Evolutionary conservation across 1,140 invertebrate genomes (phyloP), one percentile per base, ranked within the genome.

Genomic region (Agrypnia vestita): DNA sequence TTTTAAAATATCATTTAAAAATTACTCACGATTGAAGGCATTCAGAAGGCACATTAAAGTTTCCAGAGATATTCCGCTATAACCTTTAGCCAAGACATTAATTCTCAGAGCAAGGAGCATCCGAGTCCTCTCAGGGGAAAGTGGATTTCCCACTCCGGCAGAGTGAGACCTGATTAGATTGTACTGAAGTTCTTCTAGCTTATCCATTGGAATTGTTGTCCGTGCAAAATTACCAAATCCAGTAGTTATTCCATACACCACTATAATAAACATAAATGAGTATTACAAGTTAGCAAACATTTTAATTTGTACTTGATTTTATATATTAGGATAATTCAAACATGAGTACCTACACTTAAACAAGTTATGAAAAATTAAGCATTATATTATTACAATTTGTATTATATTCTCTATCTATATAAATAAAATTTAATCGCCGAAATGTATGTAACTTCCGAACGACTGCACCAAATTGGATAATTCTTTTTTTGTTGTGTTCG

Each of bases 241-340:
- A n/a, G 94, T 95, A 6, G 93, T 95, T 47, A 95, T 92, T 17
- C 94, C 94, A 86, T 95, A 95, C 7, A 93, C 93, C 78, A 93
- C 92, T 92, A 84, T 84, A 88, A 84, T 79, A n/a, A n/a, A n/a
- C n/a, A n/a, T n/a, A n/a, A n/a, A n/a, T n/a, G n/a, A n/a, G n/a
- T n/a, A n/a, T n/a, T n/a, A n/a, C n/a, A 76, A 67, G 6, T 35
- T 3, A 3, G 25, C 25, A 35, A 35, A 35, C 25, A 3, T 35
- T 35, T 35, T 3, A 35, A 35, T 35, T 3, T 6, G 6, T 35
- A 35, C 1, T 3, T 35, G 25, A 35, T 35, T 35, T 35, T 35
- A 35, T 35, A 35, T 35, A 35, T 35, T 35, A 6, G 25, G 25
- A 35, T 3, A 35, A 3, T 35, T 35, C 25, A 35, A 35, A 35